These are phyloP conservation scores for Drosophila hydei DNA, from an alignment of 1,140 invertebrate genomes.

Conservation along the genomic window DNA sequence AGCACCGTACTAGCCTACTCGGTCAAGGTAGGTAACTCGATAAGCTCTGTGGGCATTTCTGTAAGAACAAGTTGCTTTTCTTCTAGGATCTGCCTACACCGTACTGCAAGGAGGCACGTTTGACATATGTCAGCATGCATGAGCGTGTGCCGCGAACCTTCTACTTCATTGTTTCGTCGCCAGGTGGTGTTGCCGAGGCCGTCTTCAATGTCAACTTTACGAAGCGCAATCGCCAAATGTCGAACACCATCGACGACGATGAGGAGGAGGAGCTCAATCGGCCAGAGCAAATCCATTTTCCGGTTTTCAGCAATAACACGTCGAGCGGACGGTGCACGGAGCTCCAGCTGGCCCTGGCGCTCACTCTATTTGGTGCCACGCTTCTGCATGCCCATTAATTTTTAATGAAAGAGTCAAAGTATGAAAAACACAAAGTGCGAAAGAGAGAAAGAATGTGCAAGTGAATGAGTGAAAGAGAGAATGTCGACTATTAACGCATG, in stretches of 20 bases:
- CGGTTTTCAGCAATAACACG: conserved; percentile 67
- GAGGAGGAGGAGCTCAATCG: conserved; percentile 82
- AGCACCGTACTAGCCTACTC: conserved; percentile 81
- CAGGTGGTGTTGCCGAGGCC: conserved; percentile 81
- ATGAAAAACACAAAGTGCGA: too few species aligned
- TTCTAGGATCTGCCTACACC: conserved; percentile 80
- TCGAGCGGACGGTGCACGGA: conserved; percentile 19
- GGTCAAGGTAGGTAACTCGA: conserved; percentile 67
- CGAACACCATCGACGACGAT: conserved; percentile 77
- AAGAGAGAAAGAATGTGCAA: conserved; percentile 5
- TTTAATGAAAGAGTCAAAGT: too few species aligned
- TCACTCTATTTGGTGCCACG: conserved; percentile 34
- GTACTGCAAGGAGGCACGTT: conserved; percentile 83
- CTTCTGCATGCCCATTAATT: conserved; percentile 49
- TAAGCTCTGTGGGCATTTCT: background rate
- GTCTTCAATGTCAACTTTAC: conserved; percentile 83
- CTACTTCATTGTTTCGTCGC: conserved; percentile 83
- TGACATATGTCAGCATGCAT: conserved; percentile 84
- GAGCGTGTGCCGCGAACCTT: conserved; percentile 82
- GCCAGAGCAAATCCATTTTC: conserved; percentile 83
- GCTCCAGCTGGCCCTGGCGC: conserved; percentile 26
- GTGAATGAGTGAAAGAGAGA: conserved; percentile 29
- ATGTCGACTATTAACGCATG: conserved; percentile 34
- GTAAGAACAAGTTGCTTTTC: background rate
- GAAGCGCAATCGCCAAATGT: conserved; percentile 74